These are phyloP conservation scores for Oncorhynchus nerka DNA, from an alignment of 2,113 vertebrate genomes.

Conservation along the genomic window DNA sequence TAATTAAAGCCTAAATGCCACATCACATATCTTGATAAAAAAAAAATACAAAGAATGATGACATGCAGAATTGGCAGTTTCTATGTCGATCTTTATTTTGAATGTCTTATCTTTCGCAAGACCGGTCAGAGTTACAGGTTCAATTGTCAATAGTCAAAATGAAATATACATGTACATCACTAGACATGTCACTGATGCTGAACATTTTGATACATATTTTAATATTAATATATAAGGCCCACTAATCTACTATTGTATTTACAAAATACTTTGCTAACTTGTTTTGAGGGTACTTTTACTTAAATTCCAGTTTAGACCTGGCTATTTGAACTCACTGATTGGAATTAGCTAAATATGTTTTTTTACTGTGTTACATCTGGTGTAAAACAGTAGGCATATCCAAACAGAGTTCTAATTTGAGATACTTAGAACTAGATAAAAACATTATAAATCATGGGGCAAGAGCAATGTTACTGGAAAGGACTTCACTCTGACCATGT, in stretches of 20 bases:
- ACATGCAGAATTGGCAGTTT: neutral
- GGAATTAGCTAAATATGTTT: neutral
- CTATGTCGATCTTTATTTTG: slow-evolving; percentile 1
- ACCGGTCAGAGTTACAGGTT: neutral
- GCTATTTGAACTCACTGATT: slow-evolving; percentile 8
- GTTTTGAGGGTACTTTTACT: neutral
- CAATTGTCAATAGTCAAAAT: slow-evolving; percentile 9
- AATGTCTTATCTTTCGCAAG: slow-evolving; percentile 3
- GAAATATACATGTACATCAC: slow-evolving; percentile 1
- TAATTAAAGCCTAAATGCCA: neutral
- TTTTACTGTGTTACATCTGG: neutral
- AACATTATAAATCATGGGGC: neutral
- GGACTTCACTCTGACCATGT: neutral
- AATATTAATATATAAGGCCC: slow-evolving; percentile 12
- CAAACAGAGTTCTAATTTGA: neutral
- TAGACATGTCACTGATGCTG: neutral
- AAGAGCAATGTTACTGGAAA: neutral
- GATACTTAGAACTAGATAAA: slow-evolving; percentile 1
- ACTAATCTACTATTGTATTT: slow-evolving; percentile 20
- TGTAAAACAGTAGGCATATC: slow-evolving; percentile 10
- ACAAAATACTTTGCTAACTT: slow-evolving; percentile 31
- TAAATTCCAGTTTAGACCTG: neutral
- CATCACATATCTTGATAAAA: neutral
- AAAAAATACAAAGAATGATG: neutral
- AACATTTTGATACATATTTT: slow-evolving; percentile 1